phyloP scores from a whole-genome alignment of 2,797 vertebrate genomes.

The Momotus momota region DNA sequence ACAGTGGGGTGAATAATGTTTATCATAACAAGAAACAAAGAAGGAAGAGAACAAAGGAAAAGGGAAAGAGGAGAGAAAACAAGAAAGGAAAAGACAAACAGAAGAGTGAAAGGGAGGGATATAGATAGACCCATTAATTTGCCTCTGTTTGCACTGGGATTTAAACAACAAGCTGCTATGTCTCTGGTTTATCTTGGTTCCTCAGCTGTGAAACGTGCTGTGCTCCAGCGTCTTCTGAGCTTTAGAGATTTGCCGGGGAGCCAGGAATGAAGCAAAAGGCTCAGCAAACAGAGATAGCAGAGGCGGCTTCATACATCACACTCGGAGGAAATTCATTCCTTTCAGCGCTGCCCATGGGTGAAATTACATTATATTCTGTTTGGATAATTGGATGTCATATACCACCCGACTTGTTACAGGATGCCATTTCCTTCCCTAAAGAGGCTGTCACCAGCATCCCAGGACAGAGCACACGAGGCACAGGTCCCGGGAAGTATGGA shows the following conservation, averaged over 20 bases:
- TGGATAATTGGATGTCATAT: conserved; percentile 76
- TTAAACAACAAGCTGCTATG: conserved; percentile 47
- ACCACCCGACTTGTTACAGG: conserved; percentile 7
- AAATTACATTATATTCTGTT: conserved; percentile 79
- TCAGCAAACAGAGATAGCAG: conserved; percentile 67
- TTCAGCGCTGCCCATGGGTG: conserved; percentile 80
- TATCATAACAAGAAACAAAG: conserved; percentile 70
- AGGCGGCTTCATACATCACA: conserved; percentile 68
- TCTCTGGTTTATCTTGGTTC: conserved; percentile 77
- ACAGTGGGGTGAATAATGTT: conserved; percentile 52
- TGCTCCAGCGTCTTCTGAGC: conserved; percentile 64
- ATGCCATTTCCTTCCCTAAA: not conserved
- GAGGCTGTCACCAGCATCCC: not conserved
- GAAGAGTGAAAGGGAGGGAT: conserved; percentile 33
- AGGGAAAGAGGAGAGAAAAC: not conserved
- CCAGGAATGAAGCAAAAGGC: conserved; percentile 47
- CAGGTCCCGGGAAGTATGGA: not conserved
- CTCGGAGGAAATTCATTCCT: conserved; percentile 64
- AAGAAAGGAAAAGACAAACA: conserved; percentile 13
- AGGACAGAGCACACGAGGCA: not conserved
- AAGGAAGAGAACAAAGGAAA: conserved; percentile 64
- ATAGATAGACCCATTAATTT: conserved; percentile 75
- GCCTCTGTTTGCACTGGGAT: conserved; percentile 63
- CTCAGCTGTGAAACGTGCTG: conserved; percentile 77
- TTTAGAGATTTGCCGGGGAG: conserved; percentile 73